phyloP scores from a whole-genome alignment of 1,140 invertebrate genomes.

The Charaxes varanes region DNA sequence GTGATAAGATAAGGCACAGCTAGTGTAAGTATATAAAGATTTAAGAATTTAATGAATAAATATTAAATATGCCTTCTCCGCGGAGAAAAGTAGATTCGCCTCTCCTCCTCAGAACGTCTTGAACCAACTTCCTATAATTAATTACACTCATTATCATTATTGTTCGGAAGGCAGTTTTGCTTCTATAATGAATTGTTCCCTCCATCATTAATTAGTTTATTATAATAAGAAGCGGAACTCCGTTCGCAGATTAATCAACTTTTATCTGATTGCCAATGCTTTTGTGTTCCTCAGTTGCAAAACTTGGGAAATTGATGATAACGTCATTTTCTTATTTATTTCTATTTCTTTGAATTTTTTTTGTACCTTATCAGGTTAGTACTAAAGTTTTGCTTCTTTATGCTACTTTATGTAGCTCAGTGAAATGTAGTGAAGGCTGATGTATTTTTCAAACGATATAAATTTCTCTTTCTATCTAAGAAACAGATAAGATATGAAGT shows the following conservation, averaged over 20 bases:
- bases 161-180: slow-evolving; percentile 73
- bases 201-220: slow-evolving; percentile 74
- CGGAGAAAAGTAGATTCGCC: slow-evolving; percentile 14
- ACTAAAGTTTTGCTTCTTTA: too few species aligned
- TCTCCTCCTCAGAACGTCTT: slow-evolving; percentile 56
- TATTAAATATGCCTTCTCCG: slow-evolving; percentile 25
- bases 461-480: too few species aligned
- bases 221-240: slow-evolving; percentile 70
- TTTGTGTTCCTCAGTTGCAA: slow-evolving; percentile 34
- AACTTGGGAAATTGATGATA: slow-evolving; percentile 17
- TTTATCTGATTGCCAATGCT: slow-evolving; percentile 64
- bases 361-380: too few species aligned
- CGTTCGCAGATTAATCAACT: slow-evolving; percentile 66
- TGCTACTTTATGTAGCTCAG: too few species aligned
- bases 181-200: slow-evolving; percentile 72
- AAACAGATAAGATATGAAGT: too few species aligned
- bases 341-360: too few species aligned
- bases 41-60: too few species aligned
- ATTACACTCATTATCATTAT: slow-evolving; percentile 74
- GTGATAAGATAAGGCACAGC: too few species aligned
- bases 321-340: too few species aligned
- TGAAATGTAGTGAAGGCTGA: too few species aligned
- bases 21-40: too few species aligned
- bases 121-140: slow-evolving; percentile 73
- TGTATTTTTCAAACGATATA: too few species aligned